Conservation (phyloP, 2,113 vertebrate species). For the Phocoena sinus region DNA sequence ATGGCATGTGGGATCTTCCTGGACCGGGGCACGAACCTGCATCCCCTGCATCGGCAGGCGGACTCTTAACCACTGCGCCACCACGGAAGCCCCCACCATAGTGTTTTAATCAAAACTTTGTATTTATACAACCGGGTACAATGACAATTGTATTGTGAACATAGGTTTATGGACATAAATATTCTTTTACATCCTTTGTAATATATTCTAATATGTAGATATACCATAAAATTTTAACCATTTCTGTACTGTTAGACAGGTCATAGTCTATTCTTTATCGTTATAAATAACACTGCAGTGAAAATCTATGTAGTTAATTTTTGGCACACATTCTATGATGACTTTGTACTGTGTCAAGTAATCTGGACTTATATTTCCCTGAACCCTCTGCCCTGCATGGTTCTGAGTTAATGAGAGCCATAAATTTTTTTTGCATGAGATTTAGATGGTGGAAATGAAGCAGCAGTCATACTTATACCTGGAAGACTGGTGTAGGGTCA, state of each 20-base stretch:
- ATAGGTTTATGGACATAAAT: not conserved
- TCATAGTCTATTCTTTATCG: not conserved
- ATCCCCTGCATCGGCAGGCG: too few species aligned
- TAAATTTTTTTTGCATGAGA: not conserved
- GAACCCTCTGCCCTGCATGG: not conserved
- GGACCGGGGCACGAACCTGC: fast-evolving
- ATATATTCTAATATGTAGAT: not conserved
- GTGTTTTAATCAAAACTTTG: not conserved
- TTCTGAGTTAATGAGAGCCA: not conserved
- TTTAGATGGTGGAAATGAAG: not conserved
- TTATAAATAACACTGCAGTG: not conserved
- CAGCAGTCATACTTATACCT: not conserved
- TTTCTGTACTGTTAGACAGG: not conserved
- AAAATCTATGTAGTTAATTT: not conserved
- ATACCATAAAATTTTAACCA: not conserved
- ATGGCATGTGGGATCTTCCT: too few species aligned
- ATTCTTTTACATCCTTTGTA: not conserved
- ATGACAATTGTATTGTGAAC: not conserved
- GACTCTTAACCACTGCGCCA: too few species aligned
- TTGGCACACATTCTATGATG: not conserved
- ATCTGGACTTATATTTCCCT: not conserved
- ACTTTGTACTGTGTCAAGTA: not conserved
- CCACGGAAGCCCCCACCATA: not conserved
- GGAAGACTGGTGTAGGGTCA: not conserved
- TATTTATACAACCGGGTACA: not conserved